Base-by-base conservation (phyloP, 1,140 invertebrate genomes). In the Adelges cooleyi region DNA sequence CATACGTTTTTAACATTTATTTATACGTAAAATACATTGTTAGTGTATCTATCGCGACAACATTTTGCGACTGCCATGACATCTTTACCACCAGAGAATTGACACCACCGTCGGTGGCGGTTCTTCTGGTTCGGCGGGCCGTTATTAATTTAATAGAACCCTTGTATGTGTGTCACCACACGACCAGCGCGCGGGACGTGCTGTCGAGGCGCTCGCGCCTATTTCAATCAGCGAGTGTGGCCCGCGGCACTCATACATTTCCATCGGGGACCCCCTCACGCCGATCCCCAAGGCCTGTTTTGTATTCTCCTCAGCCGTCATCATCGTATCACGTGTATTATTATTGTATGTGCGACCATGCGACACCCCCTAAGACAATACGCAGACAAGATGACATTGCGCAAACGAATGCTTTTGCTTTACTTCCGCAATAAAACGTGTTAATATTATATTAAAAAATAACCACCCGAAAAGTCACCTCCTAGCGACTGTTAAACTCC, bases 101-200 rank as follows among this genome's bases (percentile, higher is more conserved):
- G 56, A 62, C 56, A 62, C 42, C 25, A 27, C 17, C 38, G 40
- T 4, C n/a, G 53, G 38, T 23, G 53, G 53, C 22, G 53, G 22
- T 59, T 59, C 42, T 59, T 59, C 17, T 42, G 56, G 56, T 20
- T 25, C 56, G 56, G 25, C 46, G 56, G 17, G 25, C 42, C 17
- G 56, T 62, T 46, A 62, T 62, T 62, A 48, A 62, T 62, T 62
- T 29, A 62, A 62, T 62, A 62, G 23, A 15, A 20, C 29, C 17
- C 40, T 44, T 20, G 25, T 29, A 51, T 51, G 15, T 51, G 15
- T 18, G 15, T 27, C 29, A 17, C 29, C 29, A 33, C 29, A 33
- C 29, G n/a, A n/a, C 29, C 29, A 15, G 11, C 29, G 5, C 29
- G 11, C 29, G 5, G 29, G n/a, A 6, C n/a, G 29, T 33, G 29